Percentiles rank a stretch among this genome's conserved stretches.
These are phyloP conservation scores for Pollenia griseotomentosa DNA, from an alignment of 2,888 invertebrate genomes.

Conservation along the genomic window DNA sequence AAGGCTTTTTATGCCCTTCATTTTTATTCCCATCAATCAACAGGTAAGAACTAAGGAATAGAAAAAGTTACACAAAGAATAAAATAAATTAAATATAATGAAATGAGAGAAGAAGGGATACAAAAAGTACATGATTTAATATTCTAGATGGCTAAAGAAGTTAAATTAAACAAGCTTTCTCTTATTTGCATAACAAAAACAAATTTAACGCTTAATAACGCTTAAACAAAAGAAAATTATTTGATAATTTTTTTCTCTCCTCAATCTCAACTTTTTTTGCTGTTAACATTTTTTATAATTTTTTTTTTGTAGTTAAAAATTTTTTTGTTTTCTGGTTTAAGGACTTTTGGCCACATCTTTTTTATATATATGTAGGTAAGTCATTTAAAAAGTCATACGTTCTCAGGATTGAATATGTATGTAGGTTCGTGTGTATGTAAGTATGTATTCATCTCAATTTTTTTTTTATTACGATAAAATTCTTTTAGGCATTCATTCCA, in stretches of 20 bases:
- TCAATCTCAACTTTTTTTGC: not conserved
- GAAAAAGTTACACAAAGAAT: not conserved
- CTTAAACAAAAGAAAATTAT: conserved; percentile 23
- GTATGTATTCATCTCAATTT: not conserved
- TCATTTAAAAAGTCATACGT: too few species aligned
- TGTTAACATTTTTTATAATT: conserved; percentile 24
- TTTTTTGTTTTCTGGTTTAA: not conserved
- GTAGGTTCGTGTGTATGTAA: not conserved
- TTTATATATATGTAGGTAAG: not conserved
- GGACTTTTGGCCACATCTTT: not conserved
- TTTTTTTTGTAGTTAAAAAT: conserved; percentile 26
- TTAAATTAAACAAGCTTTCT: conserved; percentile 49
- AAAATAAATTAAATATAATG: not conserved
- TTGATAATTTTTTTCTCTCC: not conserved
- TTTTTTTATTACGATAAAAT: conserved; percentile 43
- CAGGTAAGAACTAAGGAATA: conserved; percentile 53
- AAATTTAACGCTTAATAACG: conserved; percentile 48
- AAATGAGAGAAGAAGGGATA: conserved; percentile 61
- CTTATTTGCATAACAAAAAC: conserved; percentile 68
- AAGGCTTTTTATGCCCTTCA: conserved; percentile 58
- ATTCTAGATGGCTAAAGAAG: conserved; percentile 42
- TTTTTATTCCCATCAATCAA: conserved; percentile 43
- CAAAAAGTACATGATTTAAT: conserved; percentile 58
- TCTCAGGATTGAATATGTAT: not conserved
- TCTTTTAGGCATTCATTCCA: conserved; percentile 53